phyloP scores from a whole-genome alignment of 1,140 invertebrate genomes.

The Drosophila obscura region DNA sequence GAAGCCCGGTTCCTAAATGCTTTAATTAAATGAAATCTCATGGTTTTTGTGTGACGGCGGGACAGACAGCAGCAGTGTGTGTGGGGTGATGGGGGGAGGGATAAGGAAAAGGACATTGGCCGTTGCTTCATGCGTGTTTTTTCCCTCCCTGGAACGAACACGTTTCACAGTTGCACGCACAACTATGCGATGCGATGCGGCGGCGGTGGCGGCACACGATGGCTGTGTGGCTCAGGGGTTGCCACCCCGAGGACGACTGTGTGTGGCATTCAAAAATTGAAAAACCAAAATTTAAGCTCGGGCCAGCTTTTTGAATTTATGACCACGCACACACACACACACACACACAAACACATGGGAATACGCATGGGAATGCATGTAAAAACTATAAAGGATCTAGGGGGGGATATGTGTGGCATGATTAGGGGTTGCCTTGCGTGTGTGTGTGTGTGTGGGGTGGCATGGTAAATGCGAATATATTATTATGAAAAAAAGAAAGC shows the following conservation, averaged over 20 bases:
- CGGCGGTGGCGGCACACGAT: neutral
- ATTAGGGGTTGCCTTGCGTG: conserved; percentile 4
- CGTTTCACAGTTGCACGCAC: conserved; percentile 79
- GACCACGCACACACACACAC: conserved; percentile 60
- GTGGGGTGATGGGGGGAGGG: neutral
- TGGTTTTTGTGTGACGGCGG: conserved; percentile 61
- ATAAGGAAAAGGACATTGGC: conserved; percentile 29
- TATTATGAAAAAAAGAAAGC: conserved; percentile 48
- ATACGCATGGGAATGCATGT: conserved; percentile 77
- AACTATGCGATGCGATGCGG: conserved; percentile 62
- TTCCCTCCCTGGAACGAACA: conserved; percentile 31
- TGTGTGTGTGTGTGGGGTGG: conserved; percentile 37
- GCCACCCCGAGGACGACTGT: conserved; percentile 52
- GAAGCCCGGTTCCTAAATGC: conserved; percentile 48
- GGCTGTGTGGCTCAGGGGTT: conserved; percentile 12
- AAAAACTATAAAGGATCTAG: conserved; percentile 50
- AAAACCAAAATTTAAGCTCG: conserved; percentile 80
- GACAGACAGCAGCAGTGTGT: conserved; percentile 11
- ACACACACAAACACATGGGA: conserved; percentile 17
- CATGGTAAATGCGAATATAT: conserved; percentile 73
- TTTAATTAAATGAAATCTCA: conserved; percentile 82
- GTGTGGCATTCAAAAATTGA: conserved; percentile 79
- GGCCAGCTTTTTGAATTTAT: conserved; percentile 81
- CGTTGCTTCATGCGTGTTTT: conserved; percentile 31
- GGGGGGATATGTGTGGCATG: conserved; percentile 2